Conservation (phyloP, 2,888 invertebrate species). For the Sclerodermus sp. region DNA sequence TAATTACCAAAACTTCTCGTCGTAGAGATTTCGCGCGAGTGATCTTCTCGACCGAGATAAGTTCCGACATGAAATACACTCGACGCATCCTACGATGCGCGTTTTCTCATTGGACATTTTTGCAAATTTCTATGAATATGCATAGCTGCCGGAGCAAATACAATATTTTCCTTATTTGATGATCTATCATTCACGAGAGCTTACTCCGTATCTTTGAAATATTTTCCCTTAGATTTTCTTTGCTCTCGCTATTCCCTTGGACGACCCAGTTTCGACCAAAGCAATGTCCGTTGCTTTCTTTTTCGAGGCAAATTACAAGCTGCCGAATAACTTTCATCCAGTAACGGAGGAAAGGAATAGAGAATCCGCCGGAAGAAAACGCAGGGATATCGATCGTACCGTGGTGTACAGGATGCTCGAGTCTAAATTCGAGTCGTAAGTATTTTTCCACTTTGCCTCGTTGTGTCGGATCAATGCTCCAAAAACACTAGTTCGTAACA, state of each 20-base stretch:
- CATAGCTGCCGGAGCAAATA: too few relatives aligned
- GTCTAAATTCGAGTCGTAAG: constrained; percentile 46
- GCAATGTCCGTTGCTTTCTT: constrained; percentile 74
- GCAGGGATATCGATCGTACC: constrained; percentile 31
- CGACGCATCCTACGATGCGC: too few relatives aligned
- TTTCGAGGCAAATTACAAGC: constrained; percentile 70
- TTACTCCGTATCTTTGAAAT: neutral
- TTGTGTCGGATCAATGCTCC: too few relatives aligned
- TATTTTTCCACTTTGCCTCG: constrained; percentile 12
- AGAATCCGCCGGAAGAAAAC: constrained; percentile 7
- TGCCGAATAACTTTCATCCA: constrained; percentile 60
- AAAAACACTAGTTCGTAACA: too few relatives aligned
- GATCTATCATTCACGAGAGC: too few relatives aligned
- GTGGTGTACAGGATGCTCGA: constrained; percentile 38
- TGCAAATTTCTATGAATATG: too few relatives aligned
- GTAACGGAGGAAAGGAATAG: constrained; percentile 11
- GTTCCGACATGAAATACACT: too few relatives aligned
- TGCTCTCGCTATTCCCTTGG: constrained; percentile 71
- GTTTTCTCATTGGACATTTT: too few relatives aligned
- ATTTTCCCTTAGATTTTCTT: constrained; percentile 63
- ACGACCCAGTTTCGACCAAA: constrained; percentile 63
- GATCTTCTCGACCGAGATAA: too few relatives aligned
- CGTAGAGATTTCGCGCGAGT: too few relatives aligned
- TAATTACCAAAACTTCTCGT: too few relatives aligned
- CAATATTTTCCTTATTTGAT: too few relatives aligned